Percentiles rank a stretch among this genome's conserved stretches.
Conservation (phyloP, 1,140 invertebrate genomes). For the Atta texana region DNA sequence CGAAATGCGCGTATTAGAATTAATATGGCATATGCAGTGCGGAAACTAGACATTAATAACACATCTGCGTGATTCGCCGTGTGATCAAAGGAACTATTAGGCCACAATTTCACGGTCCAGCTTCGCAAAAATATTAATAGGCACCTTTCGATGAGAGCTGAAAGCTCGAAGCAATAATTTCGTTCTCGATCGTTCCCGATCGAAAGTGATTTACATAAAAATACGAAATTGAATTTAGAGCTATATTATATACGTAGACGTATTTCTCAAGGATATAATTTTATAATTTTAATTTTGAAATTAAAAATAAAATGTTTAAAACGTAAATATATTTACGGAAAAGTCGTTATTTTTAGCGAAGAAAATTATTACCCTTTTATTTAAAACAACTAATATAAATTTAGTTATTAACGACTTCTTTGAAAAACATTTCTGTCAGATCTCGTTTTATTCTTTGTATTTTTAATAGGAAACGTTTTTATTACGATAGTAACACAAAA, state of each 20-base stretch:
- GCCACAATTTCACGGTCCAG: slow-evolving; percentile 51
- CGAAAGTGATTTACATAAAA: slow-evolving; percentile 26
- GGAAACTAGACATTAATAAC: slow-evolving; percentile 44
- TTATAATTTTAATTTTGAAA: slow-evolving; percentile 24
- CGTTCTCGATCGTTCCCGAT: not conserved
- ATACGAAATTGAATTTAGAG: not conserved
- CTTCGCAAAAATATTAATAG: slow-evolving; percentile 15
- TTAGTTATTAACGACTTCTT: not conserved
- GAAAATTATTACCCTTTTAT: slow-evolving; percentile 2
- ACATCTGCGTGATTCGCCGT: slow-evolving; percentile 18
- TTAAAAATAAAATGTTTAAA: not conserved
- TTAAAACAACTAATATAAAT: not conserved
- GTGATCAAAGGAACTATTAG: slow-evolving; percentile 56
- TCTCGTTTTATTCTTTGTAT: not conserved
- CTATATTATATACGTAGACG: too few relatives aligned
- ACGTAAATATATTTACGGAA: not conserved
- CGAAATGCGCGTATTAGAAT: slow-evolving; percentile 8
- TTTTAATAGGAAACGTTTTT: not conserved
- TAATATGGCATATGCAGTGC: slow-evolving; percentile 19
- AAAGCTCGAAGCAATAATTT: slow-evolving; percentile 3
- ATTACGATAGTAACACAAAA: not conserved
- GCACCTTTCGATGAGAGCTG: not conserved
- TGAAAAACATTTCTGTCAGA: not conserved
- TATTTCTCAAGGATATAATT: not conserved
- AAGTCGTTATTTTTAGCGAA: not conserved